Evolutionary conservation across 2,113 vertebrate species (phyloP).

Genomic region (Scalopus aquaticus): DNA sequence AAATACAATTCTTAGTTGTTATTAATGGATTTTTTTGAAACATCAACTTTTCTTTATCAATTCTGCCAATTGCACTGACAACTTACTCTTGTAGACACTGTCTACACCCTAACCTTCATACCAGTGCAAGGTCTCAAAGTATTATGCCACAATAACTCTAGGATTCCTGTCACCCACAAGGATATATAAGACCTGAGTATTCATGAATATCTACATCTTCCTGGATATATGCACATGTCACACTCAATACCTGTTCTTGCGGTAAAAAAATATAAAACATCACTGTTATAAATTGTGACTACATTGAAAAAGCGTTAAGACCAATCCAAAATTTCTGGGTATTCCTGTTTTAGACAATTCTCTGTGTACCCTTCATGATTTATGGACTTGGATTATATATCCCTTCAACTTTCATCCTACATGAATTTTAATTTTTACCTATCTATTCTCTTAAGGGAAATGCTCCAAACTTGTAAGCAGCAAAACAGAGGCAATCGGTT

Average conservation of each 20-base stretch:
- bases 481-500: neutral
- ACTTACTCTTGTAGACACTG: neutral
- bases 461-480: slow-evolving; percentile 36
- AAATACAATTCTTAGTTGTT: neutral
- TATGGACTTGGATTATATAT: slow-evolving; percentile 67
- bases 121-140: neutral
- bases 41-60: neutral
- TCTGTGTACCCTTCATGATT: slow-evolving; percentile 50
- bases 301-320: slow-evolving; percentile 3
- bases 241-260: neutral
- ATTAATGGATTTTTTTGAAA: neutral
- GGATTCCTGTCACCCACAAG: neutral
- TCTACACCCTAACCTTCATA: neutral
- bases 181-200: neutral
- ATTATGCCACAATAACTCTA: neutral
- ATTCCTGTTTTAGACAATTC: neutral
- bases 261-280: neutral
- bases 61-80: neutral
- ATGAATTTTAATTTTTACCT: slow-evolving; percentile 67
- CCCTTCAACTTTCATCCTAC: slow-evolving; percentile 44
- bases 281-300: neutral
- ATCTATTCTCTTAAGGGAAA: slow-evolving; percentile 58
- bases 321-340: neutral
- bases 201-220: neutral
- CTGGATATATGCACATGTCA: neutral